phyloP scores from a whole-genome alignment of 2,797 vertebrate genomes.

The Paramormyrops hopkinsi region DNA sequence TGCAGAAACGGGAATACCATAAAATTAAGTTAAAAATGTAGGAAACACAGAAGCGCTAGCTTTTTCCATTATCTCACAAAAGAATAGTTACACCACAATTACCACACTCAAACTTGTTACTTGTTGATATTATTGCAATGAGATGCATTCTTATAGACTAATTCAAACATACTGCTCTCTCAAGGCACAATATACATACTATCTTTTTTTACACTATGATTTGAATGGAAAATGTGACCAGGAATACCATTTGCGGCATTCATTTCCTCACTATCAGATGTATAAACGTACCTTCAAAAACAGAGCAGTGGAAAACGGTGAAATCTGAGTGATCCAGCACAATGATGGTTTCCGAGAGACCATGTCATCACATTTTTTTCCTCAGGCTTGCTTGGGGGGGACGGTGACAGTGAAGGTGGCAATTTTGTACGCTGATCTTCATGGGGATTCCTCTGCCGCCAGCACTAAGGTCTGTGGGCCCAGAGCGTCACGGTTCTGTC shows the following conservation, averaged over 20 bases:
- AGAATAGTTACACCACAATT: slow-evolving; percentile 15
- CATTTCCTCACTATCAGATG: neutral
- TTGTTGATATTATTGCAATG: neutral
- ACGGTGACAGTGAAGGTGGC: neutral
- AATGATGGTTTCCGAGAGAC: neutral
- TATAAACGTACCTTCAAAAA: neutral
- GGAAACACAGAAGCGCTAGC: slow-evolving; percentile 19
- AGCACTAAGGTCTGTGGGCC: slow-evolving; percentile 69
- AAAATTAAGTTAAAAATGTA: neutral
- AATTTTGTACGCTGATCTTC: slow-evolving; percentile 15
- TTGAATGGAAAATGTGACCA: slow-evolving; percentile 23
- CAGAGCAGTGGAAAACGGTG: neutral
- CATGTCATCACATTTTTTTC: neutral
- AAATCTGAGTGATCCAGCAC: neutral
- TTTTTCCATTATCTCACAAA: slow-evolving; percentile 27
- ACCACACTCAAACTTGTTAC: neutral
- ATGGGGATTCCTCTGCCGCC: slow-evolving; percentile 36
- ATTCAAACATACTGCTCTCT: slow-evolving; percentile 9
- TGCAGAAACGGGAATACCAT: neutral
- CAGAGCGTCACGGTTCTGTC: slow-evolving; percentile 93
- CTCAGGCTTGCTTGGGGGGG: neutral
- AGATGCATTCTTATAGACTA: neutral
- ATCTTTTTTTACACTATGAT: slow-evolving; percentile 27
- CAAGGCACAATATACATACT: slow-evolving; percentile 52
- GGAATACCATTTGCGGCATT: neutral